phyloP scores from a whole-genome alignment of 1,140 invertebrate genomes.

The Pachypsylla venusta region DNA sequence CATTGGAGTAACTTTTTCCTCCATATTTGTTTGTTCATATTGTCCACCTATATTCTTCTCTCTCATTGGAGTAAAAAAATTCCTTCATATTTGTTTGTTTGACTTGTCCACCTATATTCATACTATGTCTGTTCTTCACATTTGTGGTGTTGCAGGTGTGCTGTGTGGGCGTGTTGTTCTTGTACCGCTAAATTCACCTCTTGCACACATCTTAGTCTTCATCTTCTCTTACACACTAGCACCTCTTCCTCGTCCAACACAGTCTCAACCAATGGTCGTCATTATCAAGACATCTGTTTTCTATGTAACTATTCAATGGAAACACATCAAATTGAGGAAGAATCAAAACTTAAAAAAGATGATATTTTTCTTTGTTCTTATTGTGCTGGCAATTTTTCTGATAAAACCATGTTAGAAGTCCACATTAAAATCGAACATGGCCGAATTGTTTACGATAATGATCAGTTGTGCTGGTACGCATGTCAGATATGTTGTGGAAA shows the following conservation, averaged over 20 bases:
- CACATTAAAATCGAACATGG: background rate
- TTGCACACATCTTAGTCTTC: background rate
- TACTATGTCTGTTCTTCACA: no score
- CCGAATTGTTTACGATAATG: background rate
- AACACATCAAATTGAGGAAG: no score
- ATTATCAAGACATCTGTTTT: background rate
- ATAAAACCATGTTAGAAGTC: background rate
- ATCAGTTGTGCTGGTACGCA: background rate
- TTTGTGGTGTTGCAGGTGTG: constrained; percentile 9
- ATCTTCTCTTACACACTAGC: background rate
- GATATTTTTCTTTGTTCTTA: background rate
- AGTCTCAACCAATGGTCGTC: no score
- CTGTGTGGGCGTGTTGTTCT: background rate
- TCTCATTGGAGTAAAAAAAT: no score
- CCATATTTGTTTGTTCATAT: no score
- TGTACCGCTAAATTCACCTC: constrained; percentile 5
- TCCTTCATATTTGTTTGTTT: no score
- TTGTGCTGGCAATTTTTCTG: background rate
- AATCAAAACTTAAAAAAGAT: constrained; percentile 1
- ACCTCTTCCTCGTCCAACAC: no score
- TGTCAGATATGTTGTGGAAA: background rate
- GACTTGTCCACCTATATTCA: no score
- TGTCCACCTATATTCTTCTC: no score
- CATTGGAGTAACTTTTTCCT: no score
- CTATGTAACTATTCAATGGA: background rate